Base-by-base conservation (phyloP, 1,140 invertebrate species). In the Eufriesea mexicana region DNA sequence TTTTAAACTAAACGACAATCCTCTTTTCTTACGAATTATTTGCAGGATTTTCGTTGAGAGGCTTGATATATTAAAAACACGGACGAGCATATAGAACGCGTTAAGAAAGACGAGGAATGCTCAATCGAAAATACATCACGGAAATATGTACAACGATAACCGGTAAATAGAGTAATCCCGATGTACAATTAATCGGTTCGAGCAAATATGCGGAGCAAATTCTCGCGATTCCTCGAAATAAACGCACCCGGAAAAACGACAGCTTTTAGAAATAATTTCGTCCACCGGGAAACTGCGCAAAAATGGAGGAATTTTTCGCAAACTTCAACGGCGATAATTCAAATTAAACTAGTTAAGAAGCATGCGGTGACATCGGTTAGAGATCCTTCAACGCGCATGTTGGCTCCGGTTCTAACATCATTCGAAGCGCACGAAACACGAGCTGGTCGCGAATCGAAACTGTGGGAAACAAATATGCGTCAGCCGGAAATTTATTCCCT, bases 401-500 rank as follows among this genome's bases (percentile, higher is more conserved):
- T 16, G 20, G 47, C 20, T 10, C n/a, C 7, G 47, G 47, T 18
- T 64, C 61, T 64, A 66, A 66, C 64, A 28, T 76, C 47, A n/a
- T 64, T 76, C 64, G 49, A 66, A 66, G 68, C 51, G 28, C 59
- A 14, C 35, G 28, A 61, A 54, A 74, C 81, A 57, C 59, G 55
- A 71, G n/a, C 25, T 25, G 28, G 67, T 59, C 66, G 35, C 35
- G 54, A 62, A 71, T 51, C 45, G 70, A 71, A 47, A 71, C 51
- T 51, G n/a, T 18, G 35, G 20, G 23, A 82, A 77, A 82, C 62
- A 59, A 51, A 61, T 67, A 55, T 74, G 62, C 73, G 54, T n/a
- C 45, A 42, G 62, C 25, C 25, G 64, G 28, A 49, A 76, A 77
- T 83, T 77, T 77, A 77, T 83, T 62, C 23, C 4, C 23, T 47